Percentiles rank a stretch among this genome's conserved stretches.
These are phyloP conservation scores for Pangasius sanitwongsei DNA, from an alignment of 2,797 vertebrate genomes.

Conservation along the genomic window DNA sequence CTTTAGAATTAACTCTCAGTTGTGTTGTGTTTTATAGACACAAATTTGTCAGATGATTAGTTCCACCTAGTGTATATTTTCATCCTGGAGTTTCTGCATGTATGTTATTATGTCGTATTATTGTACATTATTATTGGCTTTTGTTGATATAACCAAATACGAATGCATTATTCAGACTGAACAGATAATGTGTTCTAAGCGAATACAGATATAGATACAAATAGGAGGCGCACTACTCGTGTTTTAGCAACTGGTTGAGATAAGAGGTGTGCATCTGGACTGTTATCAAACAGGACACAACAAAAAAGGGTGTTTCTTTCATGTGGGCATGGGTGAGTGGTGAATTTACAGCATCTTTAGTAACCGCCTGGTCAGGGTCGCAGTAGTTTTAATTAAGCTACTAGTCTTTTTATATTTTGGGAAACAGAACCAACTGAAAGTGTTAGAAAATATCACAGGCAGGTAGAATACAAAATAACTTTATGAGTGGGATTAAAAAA, in stretches of 20 bases:
- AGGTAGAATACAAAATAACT: not conserved
- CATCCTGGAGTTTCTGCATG: not conserved
- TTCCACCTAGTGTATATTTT: not conserved
- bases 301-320: not conserved
- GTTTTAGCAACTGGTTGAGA: not conserved
- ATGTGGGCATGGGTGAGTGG: no score
- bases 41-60: not conserved
- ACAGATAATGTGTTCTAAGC: not conserved
- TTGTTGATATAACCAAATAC: not conserved
- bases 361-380: not conserved
- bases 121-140: no score
- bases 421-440: not conserved
- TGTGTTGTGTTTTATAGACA: not conserved
- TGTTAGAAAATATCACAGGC: not conserved
- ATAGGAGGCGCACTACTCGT: not conserved
- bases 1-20: constrained; percentile 37
- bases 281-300: not conserved
- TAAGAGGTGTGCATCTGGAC: not conserved
- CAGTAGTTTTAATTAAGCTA: not conserved
- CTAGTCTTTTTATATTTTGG: not conserved
- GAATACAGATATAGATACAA: not conserved
- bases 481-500: not conserved
- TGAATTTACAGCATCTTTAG: not conserved
- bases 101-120: not conserved
- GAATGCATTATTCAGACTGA: not conserved